Conservation (phyloP, 1,140 invertebrate species). For the Drosophila serrata region DNA sequence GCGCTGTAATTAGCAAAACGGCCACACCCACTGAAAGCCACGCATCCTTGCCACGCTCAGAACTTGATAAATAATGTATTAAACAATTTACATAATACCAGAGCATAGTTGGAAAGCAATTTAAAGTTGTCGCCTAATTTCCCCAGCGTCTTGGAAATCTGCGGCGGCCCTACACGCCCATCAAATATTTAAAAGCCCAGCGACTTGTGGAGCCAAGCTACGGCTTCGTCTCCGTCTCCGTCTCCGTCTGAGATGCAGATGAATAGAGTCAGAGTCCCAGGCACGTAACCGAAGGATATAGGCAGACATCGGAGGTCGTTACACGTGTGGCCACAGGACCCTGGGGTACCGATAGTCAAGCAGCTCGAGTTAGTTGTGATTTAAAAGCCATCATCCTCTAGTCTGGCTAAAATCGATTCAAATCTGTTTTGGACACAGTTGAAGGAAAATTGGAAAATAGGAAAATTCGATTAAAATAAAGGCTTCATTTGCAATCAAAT, state of each 20-base stretch:
- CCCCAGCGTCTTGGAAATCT: slow-evolving; percentile 65
- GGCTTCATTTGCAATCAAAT: neutral
- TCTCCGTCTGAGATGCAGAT: slow-evolving; percentile 32
- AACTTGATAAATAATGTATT: slow-evolving; percentile 64
- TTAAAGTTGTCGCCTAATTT: slow-evolving; percentile 74
- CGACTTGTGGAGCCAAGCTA: slow-evolving; percentile 51
- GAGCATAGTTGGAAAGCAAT: slow-evolving; percentile 67
- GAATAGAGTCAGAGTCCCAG: slow-evolving; percentile 38
- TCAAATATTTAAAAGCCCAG: slow-evolving; percentile 66
- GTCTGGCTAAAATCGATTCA: neutral
- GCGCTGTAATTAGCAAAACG: slow-evolving; percentile 58
- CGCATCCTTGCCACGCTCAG: too few species aligned
- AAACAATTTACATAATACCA: slow-evolving; percentile 73
- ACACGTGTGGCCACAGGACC: slow-evolving; percentile 31
- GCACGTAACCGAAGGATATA: slow-evolving; percentile 19
- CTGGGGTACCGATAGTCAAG: slow-evolving; percentile 28
- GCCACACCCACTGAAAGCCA: slow-evolving; percentile 21
- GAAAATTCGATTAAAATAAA: neutral
- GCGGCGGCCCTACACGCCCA: slow-evolving; percentile 62
- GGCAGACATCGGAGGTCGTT: slow-evolving; percentile 33
- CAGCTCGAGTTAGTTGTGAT: slow-evolving; percentile 34
- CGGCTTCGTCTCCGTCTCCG: neutral
- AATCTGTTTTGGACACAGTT: neutral
- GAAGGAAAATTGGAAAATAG: neutral
- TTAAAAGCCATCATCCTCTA: slow-evolving; percentile 16